These are phyloP conservation scores for Eulemur rufifrons DNA, from an alignment of 2,113 vertebrate species.

Conservation along the genomic window DNA sequence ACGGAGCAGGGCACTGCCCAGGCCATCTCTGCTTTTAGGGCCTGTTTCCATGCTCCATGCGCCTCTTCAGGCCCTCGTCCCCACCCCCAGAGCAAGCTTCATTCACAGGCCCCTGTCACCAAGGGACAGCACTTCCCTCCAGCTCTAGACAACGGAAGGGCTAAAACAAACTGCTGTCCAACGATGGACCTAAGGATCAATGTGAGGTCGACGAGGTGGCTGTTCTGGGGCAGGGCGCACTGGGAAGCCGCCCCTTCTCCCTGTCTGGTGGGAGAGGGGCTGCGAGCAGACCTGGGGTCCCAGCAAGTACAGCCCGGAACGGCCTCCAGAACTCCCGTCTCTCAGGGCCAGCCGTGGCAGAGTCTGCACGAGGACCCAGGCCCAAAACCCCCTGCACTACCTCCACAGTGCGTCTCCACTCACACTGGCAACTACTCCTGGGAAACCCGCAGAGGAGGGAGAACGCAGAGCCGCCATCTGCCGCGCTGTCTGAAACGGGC, in stretches of 20 bases:
- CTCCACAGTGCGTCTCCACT: rapidly evolving
- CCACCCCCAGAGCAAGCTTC: not conserved
- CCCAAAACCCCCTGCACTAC: not conserved
- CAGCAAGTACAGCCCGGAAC: not conserved
- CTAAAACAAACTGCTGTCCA: not conserved
- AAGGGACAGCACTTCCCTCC: not conserved
- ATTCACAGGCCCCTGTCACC: not conserved
- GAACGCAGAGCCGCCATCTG: rapidly evolving
- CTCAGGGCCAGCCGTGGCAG: not conserved
- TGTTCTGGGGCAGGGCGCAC: rapidly evolving
- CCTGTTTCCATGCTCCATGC: too few relatives aligned
- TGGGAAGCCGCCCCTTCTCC: rapidly evolving
- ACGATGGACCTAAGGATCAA: rapidly evolving
- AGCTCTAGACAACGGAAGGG: not conserved
- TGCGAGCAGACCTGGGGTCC: not conserved
- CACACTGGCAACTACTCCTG: not conserved
- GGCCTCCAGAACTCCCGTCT: not conserved
- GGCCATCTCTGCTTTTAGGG: not conserved
- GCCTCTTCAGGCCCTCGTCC: not conserved
- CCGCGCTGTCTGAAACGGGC: rapidly evolving
- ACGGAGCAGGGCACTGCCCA: not conserved
- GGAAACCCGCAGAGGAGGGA: not conserved
- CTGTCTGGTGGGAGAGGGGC: not conserved
- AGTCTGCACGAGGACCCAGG: too few relatives aligned
- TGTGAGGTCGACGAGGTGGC: rapidly evolving